A percentile compares a stretch with the other conserved stretches of the same genome.
Conservation (phyloP, 1,140 invertebrate genomes). For the Drosophila bocqueti region DNA sequence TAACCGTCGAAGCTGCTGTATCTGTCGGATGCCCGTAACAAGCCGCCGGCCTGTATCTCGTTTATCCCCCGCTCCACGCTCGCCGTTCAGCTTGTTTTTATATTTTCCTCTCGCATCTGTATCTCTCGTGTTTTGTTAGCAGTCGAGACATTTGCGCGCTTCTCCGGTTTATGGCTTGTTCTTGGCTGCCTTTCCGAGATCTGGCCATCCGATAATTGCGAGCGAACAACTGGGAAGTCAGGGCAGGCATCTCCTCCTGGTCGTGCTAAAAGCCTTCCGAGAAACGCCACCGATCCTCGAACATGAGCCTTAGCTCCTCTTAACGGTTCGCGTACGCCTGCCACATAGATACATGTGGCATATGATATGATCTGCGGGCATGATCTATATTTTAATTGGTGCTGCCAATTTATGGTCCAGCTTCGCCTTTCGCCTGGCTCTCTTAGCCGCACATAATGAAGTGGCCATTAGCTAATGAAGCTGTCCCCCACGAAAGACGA, state of each 20-base stretch:
- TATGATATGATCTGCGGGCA: slow-evolving; percentile 65
- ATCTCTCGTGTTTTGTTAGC: slow-evolving; percentile 32
- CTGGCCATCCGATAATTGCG: slow-evolving; percentile 54
- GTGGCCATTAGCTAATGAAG: slow-evolving; percentile 80
- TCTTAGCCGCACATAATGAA: slow-evolving; percentile 55
- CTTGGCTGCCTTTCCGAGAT: slow-evolving; percentile 61
- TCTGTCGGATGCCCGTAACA: slow-evolving; percentile 61
- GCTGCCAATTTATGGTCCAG: slow-evolving; percentile 55
- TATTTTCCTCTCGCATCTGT: slow-evolving; percentile 28
- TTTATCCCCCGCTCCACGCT: slow-evolving; percentile 12
- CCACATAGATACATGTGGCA: slow-evolving; percentile 21
- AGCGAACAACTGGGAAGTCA: slow-evolving; percentile 18
- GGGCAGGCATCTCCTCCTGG: slow-evolving; percentile 31
- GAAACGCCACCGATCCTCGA: slow-evolving; percentile 60
- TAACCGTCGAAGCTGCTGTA: slow-evolving; percentile 49
- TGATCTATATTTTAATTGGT: slow-evolving; percentile 83
- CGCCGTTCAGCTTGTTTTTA: slow-evolving; percentile 8
- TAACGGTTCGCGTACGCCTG: slow-evolving; percentile 60
- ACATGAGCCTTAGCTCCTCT: slow-evolving; percentile 40
- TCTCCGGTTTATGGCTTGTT: slow-evolving; percentile 75
- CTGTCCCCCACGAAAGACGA: slow-evolving; percentile 47
- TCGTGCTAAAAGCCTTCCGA: slow-evolving; percentile 73
- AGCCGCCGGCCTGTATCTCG: slow-evolving; percentile 61
- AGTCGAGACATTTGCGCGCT: slow-evolving; percentile 55
- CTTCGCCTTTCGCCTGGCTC: slow-evolving; percentile 17